Evolutionary conservation across 37 sponge, comb jelly and placozoan genomes (phyloP).

Genomic region (Ephydatia muelleri): DNA sequence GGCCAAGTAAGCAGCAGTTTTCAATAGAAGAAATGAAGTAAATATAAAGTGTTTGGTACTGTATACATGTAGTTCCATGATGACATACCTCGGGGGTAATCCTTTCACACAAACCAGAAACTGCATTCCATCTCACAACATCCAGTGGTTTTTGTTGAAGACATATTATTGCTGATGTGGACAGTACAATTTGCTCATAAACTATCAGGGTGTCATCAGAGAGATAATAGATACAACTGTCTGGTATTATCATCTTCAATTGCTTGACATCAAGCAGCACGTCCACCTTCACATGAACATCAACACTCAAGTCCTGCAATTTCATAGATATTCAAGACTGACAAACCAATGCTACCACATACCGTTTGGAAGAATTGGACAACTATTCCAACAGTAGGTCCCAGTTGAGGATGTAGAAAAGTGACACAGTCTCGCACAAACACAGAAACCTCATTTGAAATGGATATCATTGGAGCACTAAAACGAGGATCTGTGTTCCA

Average conservation of each 20-base stretch:
- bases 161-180: not conserved
- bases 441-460: not conserved
- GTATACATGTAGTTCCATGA: too few species aligned
- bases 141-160: not conserved
- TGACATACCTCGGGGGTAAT: not conserved
- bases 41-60: too few species aligned
- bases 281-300: not conserved
- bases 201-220: too few species aligned
- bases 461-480: not conserved
- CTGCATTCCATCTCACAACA: not conserved
- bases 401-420: not conserved
- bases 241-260: not conserved
- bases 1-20: not conserved
- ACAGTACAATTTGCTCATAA: not conserved
- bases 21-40: not conserved
- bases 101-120: not conserved
- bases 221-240: too few species aligned
- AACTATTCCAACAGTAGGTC: not conserved
- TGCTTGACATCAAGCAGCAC: not conserved
- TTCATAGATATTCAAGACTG: not conserved
- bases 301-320: not conserved
- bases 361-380: not conserved
- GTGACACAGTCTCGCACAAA: not conserved
- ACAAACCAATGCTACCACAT: too few species aligned
- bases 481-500: constrained; percentile 16